Base-by-base conservation (phyloP, 2,113 vertebrate genomes). In the Osmerus mordax region DNA sequence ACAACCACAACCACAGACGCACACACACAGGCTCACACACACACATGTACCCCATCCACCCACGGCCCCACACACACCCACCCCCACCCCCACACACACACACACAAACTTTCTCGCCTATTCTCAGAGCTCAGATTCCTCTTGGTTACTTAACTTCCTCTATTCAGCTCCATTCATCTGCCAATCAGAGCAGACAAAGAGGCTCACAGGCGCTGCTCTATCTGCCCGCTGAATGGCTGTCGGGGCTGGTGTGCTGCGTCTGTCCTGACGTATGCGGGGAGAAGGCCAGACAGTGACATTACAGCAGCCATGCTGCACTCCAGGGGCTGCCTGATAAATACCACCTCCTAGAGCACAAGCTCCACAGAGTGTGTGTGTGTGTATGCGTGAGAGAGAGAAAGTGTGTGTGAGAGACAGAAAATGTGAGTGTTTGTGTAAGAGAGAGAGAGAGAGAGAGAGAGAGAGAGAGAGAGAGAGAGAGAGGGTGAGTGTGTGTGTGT, bases 231-330 rank as follows among this genome's bases (percentile, higher is more conserved):
- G 64, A 67, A 71, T 82, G 77, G 65, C 3, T 74, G 63, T 60
- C n/a, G 32, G 63, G 32, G 83, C 61, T 70, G 68, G 69, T 63
- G 69, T 78, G 71, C 72, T 82, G 80, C 78, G 87, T 85, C 83
- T 85, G 86, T 83, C 77, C 72, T 32, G 32, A 83, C 78, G 56
- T 73, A 81, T 83, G 84, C 75, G 78, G 82, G 85, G 76, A 72
- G 80, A 83, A 87, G 80, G 83, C 82, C 88, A 90, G 81, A 83
- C 82, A 84, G 78, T 88, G 85, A 88, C 87, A 91, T 88, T 86
- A 83, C 65, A 73, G 73, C 78, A 82, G 71, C 70, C 79, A 80
- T 78, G 78, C 78, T 75, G 71, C 67, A 73, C 87, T 83, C 74
- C 65, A 81, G 80, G 87, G 78, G 7, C 14, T 65, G 74, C 63